Percentiles rank a stretch among this genome's conserved stretches.
Conservation (phyloP, 2,888 invertebrate genomes). For the Achlya flavicornis region DNA sequence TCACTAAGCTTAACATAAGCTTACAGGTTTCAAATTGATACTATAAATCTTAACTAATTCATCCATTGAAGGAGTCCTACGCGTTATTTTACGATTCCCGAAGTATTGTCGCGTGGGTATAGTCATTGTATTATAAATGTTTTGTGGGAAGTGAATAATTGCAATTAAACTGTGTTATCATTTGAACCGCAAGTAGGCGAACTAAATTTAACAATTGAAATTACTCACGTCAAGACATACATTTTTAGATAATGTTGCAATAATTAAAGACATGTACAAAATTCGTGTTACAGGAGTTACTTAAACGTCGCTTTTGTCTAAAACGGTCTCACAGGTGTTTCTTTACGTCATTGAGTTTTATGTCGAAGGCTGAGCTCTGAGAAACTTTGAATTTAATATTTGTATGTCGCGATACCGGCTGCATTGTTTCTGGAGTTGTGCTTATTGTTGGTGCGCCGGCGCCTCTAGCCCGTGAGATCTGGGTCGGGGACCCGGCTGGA, state of each 20-base stretch:
- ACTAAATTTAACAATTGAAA: slow-evolving; percentile 27
- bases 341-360: slow-evolving; percentile 75
- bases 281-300: slow-evolving; percentile 24
- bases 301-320: slow-evolving; percentile 65
- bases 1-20: slow-evolving; percentile 8
- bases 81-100: slow-evolving; percentile 26
- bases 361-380: slow-evolving; percentile 76
- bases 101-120: slow-evolving; percentile 4
- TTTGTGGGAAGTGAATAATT: slow-evolving; percentile 28
- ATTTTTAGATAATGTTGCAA: slow-evolving; percentile 44
- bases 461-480: slow-evolving; percentile 75
- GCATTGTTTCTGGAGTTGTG: slow-evolving; percentile 70
- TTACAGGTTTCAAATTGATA: slow-evolving; percentile 7
- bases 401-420: slow-evolving; percentile 67
- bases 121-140: slow-evolving; percentile 34
- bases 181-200: slow-evolving; percentile 32
- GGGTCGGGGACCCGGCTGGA: slow-evolving; percentile 71
- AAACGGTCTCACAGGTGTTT: slow-evolving; percentile 79
- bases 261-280: slow-evolving; percentile 33
- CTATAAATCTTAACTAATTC: slow-evolving; percentile 10
- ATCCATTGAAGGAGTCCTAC: slow-evolving; percentile 36
- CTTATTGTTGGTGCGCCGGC: slow-evolving; percentile 62
- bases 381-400: slow-evolving; percentile 75
- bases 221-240: slow-evolving; percentile 35
- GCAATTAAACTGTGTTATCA: slow-evolving; percentile 11